A percentile compares a stretch with the other conserved stretches of the same genome.
phyloP scores from a whole-genome alignment of 1,140 invertebrate genomes.

The Fopius arisanus region DNA sequence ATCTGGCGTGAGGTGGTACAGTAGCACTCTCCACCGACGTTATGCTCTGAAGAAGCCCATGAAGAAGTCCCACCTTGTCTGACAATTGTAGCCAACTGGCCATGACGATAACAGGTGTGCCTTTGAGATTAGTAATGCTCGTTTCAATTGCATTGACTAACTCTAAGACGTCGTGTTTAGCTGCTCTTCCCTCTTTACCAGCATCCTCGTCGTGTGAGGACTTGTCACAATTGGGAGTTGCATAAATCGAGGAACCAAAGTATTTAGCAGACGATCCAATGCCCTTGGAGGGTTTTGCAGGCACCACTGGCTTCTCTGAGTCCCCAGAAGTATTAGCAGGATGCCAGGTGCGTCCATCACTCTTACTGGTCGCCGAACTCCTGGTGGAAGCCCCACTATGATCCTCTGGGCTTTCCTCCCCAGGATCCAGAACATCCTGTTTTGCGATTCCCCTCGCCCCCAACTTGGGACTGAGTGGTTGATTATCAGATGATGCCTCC shows the following conservation, averaged over 20 bases:
- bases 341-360: constrained; percentile 68
- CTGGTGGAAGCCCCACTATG: constrained; percentile 57
- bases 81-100: constrained; percentile 83
- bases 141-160: constrained; percentile 74
- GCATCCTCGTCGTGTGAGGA: constrained; percentile 37
- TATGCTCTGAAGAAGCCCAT: constrained; percentile 73
- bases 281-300: constrained; percentile 64
- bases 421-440: constrained; percentile 55
- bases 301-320: constrained; percentile 76
- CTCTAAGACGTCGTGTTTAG: constrained; percentile 74
- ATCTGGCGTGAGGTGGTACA: constrained; percentile 85
- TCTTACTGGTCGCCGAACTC: constrained; percentile 59
- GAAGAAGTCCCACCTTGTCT: constrained; percentile 82
- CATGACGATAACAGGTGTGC: constrained; percentile 68
- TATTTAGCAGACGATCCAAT: constrained; percentile 52
- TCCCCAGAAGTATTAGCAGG: constrained; percentile 52
- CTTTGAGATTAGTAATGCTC: constrained; percentile 71
- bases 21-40: constrained; percentile 73
- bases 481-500: constrained; percentile 63
- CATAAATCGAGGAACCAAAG: constrained; percentile 67
- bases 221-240: constrained; percentile 65
- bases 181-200: constrained; percentile 48
- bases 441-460: constrained; percentile 52
- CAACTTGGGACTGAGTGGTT: constrained; percentile 73
- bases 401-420: constrained; percentile 66